These are phyloP conservation scores for Philopotamus ludificatus DNA, from an alignment of 1,140 invertebrate species.

Conservation along the genomic window DNA sequence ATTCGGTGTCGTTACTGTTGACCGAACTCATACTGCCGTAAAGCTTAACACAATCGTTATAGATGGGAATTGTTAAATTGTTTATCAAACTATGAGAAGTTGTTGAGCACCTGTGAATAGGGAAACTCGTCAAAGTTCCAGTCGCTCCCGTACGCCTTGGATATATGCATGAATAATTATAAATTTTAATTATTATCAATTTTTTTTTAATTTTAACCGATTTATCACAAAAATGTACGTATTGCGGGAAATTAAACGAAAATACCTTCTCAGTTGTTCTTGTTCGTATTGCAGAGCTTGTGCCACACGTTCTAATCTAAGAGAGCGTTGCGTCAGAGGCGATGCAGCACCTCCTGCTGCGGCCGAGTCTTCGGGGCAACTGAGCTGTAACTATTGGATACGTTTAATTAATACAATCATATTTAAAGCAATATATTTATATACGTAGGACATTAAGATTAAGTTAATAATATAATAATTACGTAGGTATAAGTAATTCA, in stretches of 20 bases:
- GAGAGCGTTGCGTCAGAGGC: conserved; percentile 81
- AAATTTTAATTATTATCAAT: too few species aligned
- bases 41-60: neutral
- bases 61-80: neutral
- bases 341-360: conserved; percentile 72
- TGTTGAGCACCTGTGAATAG: conserved; percentile 53
- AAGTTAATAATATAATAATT: neutral
- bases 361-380: conserved; percentile 47
- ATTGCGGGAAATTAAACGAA: neutral
- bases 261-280: conserved; percentile 76
- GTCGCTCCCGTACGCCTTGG: conserved; percentile 54
- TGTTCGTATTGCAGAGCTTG: conserved; percentile 84
- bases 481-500: neutral
- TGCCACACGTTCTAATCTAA: conserved; percentile 81
- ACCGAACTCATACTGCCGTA: conserved; percentile 3
- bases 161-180: conserved; percentile 6
- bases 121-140: conserved; percentile 52
- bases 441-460: too few species aligned
- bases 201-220: too few species aligned
- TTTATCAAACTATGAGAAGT: conserved; percentile 1
- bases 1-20: neutral
- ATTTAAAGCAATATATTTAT: too few species aligned
- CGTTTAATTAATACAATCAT: too few species aligned
- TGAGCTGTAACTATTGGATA: conserved; percentile 53
- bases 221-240: neutral